phyloP scores from a whole-genome alignment of 2,113 vertebrate species.

The Chionomys nivalis region DNA sequence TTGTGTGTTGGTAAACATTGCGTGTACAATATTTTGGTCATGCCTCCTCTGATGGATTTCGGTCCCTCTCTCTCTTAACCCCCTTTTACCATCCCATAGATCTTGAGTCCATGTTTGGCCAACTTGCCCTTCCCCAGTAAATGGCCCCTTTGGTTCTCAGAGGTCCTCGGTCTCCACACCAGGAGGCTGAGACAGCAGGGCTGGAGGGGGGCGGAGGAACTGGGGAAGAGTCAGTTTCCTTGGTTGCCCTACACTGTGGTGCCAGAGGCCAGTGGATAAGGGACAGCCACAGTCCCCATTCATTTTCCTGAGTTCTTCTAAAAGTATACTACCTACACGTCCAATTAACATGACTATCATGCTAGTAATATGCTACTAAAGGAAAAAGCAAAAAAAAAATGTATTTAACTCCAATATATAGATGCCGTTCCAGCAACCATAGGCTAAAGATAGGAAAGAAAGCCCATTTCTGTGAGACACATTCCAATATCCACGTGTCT shows the following conservation, averaged over 20 bases:
- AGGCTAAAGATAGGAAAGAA: slow-evolving; percentile 80
- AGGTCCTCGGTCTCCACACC: slow-evolving; percentile 63
- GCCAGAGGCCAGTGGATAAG: background rate
- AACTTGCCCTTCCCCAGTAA: background rate
- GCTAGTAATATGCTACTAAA: slow-evolving; percentile 87
- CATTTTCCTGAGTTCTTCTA: slow-evolving; percentile 19
- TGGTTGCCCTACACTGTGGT: slow-evolving; percentile 15
- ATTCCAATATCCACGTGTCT: slow-evolving; percentile 53
- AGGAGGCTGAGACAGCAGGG: slow-evolving; percentile 63
- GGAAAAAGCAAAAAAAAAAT: background rate
- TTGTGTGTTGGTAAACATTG: slow-evolving; percentile 88
- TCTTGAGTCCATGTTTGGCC: slow-evolving; percentile 32
- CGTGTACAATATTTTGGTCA: slow-evolving; percentile 87
- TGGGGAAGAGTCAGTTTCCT: slow-evolving; percentile 26
- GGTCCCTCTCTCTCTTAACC: background rate
- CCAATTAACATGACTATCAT: slow-evolving; percentile 85
- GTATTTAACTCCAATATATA: slow-evolving; percentile 70
- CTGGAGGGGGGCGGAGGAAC: slow-evolving; percentile 24
- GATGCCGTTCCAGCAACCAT: slow-evolving; percentile 76
- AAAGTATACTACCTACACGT: slow-evolving; percentile 84
- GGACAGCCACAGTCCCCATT: background rate
- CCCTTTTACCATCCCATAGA: background rate
- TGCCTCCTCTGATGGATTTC: slow-evolving; percentile 78
- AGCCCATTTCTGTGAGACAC: slow-evolving; percentile 72
- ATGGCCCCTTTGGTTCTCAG: slow-evolving; percentile 36